Evolutionary conservation across 2,113 vertebrate species (phyloP).

Genomic region (Apus apus): DNA sequence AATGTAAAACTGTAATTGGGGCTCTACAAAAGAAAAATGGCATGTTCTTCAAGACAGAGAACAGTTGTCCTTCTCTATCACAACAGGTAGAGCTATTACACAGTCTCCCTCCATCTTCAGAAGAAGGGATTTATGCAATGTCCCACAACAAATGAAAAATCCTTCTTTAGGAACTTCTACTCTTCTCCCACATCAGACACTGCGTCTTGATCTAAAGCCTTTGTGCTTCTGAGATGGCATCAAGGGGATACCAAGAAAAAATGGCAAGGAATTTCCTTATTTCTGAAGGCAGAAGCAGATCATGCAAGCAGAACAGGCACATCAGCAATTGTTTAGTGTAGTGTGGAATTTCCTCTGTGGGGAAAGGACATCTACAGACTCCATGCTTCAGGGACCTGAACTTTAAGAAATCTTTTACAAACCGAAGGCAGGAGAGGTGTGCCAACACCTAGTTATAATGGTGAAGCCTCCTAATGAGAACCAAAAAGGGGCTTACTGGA

Average conservation of each 20-base stretch:
- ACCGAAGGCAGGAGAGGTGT: not conserved
- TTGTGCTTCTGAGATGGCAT: not conserved
- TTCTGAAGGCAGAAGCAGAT: not conserved
- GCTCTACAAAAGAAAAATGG: not conserved
- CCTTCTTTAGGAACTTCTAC: not conserved
- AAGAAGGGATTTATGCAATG: not conserved
- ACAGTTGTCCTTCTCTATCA: fast-evolving
- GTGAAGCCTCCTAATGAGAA: not conserved
- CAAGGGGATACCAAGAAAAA: not conserved
- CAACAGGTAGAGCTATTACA: not conserved
- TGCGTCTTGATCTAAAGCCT: not conserved
- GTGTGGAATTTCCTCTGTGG: not conserved
- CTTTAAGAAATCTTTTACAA: not conserved
- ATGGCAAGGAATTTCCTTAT: not conserved
- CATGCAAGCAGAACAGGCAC: not conserved
- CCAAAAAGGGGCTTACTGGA: not conserved
- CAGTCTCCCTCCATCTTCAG: not conserved
- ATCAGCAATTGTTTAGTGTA: not conserved
- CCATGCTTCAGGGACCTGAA: not conserved
- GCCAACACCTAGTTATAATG: not conserved
- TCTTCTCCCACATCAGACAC: not conserved
- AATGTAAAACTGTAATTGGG: not conserved
- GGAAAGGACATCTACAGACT: not conserved
- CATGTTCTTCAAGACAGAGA: not conserved
- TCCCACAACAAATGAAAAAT: not conserved